Conservation (phyloP, 2,888 invertebrate genomes). For the Prosapia bicincta region DNA sequence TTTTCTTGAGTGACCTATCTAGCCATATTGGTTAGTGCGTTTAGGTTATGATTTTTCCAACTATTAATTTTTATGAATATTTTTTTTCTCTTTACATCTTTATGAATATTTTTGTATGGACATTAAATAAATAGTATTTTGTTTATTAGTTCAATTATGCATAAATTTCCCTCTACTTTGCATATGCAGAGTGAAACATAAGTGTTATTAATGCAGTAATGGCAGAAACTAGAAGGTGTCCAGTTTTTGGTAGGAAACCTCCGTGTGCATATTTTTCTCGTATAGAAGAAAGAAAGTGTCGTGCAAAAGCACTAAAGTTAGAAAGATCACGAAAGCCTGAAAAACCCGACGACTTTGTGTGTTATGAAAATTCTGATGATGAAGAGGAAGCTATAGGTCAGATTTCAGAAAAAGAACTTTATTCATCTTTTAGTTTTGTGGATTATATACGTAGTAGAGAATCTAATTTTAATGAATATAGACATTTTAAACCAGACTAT, state of each 20-base stretch:
- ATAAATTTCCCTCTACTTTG: too few relatives aligned
- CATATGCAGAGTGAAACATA: too few relatives aligned
- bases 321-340: conserved; percentile 78
- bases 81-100: too few relatives aligned
- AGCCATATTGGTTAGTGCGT: too few relatives aligned
- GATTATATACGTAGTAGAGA: conserved; percentile 80
- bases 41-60: too few relatives aligned
- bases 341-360: conserved; percentile 86
- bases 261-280: conserved; percentile 71
- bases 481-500: conserved; percentile 71
- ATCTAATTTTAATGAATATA: conserved; percentile 64
- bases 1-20: too few relatives aligned
- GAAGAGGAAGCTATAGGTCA: conserved; percentile 72
- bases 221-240: conserved; percentile 68
- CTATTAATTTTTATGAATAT: neutral
- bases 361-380: conserved; percentile 83
- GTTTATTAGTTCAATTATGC: too few relatives aligned
- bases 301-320: conserved; percentile 58
- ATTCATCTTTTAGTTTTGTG: conserved; percentile 81
- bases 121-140: too few relatives aligned
- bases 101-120: too few relatives aligned
- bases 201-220: too few relatives aligned
- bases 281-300: conserved; percentile 69
- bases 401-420: conserved; percentile 58
- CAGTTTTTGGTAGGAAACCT: conserved; percentile 70